Percentiles rank a stretch among this genome's conserved stretches.
Evolutionary conservation across 2,797 vertebrate species (phyloP).

Genomic region (Carcharodon carcharias): DNA sequence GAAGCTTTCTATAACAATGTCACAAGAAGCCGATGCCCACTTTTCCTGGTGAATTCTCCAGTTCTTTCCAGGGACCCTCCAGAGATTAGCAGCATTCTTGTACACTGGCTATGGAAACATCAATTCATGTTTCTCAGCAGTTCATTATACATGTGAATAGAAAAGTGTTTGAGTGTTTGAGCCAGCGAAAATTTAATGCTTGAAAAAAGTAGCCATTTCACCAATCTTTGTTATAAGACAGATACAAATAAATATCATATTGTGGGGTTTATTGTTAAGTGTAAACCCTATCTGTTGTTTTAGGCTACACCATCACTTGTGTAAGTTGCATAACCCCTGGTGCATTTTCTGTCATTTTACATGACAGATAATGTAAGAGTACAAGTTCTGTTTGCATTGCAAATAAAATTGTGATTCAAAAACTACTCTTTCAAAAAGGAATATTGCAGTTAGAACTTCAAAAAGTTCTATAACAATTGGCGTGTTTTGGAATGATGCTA

Average conservation of each 20-base stretch:
- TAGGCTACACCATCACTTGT: background rate
- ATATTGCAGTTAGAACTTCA: background rate
- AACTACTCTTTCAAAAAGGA: background rate
- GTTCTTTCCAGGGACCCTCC: background rate
- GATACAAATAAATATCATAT: background rate
- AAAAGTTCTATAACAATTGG: background rate
- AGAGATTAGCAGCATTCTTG: no score
- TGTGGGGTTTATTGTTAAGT: background rate
- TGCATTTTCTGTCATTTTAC: background rate
- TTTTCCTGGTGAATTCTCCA: background rate
- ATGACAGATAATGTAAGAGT: no score
- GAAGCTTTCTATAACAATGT: background rate
- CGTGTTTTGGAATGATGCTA: background rate
- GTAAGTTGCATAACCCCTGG: background rate
- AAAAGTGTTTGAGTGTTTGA: background rate
- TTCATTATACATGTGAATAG: background rate
- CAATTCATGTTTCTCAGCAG: background rate
- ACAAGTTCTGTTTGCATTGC: background rate
- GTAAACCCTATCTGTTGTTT: background rate
- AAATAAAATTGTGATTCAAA: background rate
- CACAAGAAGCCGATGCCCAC: background rate
- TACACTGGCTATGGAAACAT: background rate
- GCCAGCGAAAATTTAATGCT: background rate
- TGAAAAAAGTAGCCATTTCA: background rate
- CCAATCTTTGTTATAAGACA: background rate